Conservation (phyloP, 1,140 invertebrate genomes). For the Leptinotarsa defecta region DNA sequence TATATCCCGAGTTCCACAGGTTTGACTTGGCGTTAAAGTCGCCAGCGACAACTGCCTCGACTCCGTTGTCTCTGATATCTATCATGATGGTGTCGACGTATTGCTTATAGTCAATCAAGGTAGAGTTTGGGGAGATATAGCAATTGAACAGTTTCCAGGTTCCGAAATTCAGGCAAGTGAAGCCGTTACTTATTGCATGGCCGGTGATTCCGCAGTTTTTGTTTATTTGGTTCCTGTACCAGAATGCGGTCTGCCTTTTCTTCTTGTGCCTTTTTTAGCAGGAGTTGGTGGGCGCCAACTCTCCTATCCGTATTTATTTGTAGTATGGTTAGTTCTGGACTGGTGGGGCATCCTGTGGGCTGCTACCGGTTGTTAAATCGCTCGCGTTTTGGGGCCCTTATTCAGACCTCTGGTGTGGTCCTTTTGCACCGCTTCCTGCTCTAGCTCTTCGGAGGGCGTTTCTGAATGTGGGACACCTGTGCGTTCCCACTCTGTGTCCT, state of each 20-base stretch:
- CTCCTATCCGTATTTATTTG: no score
- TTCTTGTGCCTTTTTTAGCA: no score
- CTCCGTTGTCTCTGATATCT: background rate
- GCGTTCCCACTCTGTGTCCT: background rate
- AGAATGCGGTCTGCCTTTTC: no score
- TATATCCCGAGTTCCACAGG: background rate
- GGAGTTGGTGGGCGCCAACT: no score
- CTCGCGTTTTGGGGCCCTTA: no score
- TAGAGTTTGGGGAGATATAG: background rate
- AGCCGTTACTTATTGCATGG: background rate
- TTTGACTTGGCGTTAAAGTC: conserved; percentile 19
- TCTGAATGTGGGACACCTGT: background rate
- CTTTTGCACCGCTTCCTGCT: no score
- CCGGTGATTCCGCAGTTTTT: background rate
- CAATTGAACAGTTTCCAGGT: background rate
- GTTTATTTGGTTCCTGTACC: no score
- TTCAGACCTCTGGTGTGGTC: background rate
- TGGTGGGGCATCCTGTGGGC: no score
- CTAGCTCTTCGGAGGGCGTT: no score
- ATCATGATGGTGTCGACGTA: background rate
- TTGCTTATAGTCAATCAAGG: background rate
- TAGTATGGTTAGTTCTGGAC: no score
- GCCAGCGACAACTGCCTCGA: conserved; percentile 7
- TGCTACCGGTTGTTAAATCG: no score
- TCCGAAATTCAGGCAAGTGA: background rate